phyloP scores from a whole-genome alignment of 2,113 vertebrate species.

The Rhinopithecus roxellana region DNA sequence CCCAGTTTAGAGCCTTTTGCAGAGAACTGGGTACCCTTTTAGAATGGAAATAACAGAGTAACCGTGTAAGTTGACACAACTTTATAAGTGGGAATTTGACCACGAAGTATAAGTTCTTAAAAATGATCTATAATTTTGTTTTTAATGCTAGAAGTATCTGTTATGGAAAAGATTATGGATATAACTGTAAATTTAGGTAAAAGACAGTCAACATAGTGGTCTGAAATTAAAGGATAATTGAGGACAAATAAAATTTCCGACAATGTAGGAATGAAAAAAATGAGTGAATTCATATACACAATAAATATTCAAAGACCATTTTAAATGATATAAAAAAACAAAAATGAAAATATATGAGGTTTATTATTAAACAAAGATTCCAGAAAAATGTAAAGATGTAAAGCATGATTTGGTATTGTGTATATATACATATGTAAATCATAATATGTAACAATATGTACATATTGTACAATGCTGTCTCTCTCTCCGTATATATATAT shows the following conservation, averaged over 20 bases:
- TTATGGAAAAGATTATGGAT: background rate
- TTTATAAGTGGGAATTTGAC: background rate
- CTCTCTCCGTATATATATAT: background rate
- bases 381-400: constrained; percentile 2
- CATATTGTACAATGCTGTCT: background rate
- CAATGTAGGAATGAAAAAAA: background rate
- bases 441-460: background rate
- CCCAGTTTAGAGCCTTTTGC: background rate
- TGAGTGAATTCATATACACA: background rate
- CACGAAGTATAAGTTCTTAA: background rate
- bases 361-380: constrained; percentile 8
- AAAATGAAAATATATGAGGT: background rate
- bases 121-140: background rate
- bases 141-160: background rate
- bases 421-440: background rate
- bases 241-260: background rate
- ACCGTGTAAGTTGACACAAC: background rate
- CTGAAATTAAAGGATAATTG: background rate
- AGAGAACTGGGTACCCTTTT: background rate
- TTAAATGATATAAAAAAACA: constrained; percentile 3
- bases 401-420: constrained; percentile 1
- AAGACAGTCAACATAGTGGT: background rate
- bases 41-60: background rate
- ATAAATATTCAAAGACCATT: background rate
- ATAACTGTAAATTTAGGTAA: background rate